Evolutionary conservation across 2,888 invertebrate species (phyloP).

Genomic region (Deilephila porcellus): DNA sequence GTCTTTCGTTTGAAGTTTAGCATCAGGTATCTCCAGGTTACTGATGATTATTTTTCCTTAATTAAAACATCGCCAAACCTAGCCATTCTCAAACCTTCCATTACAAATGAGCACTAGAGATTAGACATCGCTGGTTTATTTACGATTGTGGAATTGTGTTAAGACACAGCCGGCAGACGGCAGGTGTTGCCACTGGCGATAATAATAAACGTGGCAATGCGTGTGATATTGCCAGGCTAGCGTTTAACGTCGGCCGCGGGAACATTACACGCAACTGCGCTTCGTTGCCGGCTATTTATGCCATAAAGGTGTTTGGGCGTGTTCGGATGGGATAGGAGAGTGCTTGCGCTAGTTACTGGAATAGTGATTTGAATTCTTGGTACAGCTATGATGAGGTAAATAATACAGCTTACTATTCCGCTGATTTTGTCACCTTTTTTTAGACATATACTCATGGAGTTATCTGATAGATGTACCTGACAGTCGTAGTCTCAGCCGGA

Average conservation of each 20-base stretch:
- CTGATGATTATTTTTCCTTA: too few species aligned
- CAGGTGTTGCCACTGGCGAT: slow-evolving; percentile 29
- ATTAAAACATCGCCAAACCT: background rate
- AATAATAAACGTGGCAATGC: slow-evolving; percentile 31
- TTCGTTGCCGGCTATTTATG: slow-evolving; percentile 52
- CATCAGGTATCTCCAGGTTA: too few species aligned
- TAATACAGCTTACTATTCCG: too few species aligned
- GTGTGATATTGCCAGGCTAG: slow-evolving; percentile 29
- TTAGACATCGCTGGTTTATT: background rate
- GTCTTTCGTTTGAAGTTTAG: too few species aligned
- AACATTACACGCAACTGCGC: slow-evolving; percentile 33
- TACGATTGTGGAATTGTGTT: slow-evolving; percentile 12
- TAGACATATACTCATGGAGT: too few species aligned
- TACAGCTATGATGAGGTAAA: too few species aligned
- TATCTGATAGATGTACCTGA: too few species aligned
- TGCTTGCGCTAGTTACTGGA: slow-evolving; percentile 10
- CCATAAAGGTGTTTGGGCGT: slow-evolving; percentile 56
- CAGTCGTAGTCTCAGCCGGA: too few species aligned
- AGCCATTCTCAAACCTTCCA: background rate
- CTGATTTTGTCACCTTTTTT: too few species aligned
- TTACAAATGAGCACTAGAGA: background rate
- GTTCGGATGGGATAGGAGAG: slow-evolving; percentile 34
- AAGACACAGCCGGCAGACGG: slow-evolving; percentile 25
- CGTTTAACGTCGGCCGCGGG: slow-evolving; percentile 31
- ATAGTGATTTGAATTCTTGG: slow-evolving; percentile 25